Percentiles rank a stretch among this genome's conserved stretches.
phyloP scores from a whole-genome alignment of 2,113 vertebrate genomes.

The Ivindomyrus marchei region DNA sequence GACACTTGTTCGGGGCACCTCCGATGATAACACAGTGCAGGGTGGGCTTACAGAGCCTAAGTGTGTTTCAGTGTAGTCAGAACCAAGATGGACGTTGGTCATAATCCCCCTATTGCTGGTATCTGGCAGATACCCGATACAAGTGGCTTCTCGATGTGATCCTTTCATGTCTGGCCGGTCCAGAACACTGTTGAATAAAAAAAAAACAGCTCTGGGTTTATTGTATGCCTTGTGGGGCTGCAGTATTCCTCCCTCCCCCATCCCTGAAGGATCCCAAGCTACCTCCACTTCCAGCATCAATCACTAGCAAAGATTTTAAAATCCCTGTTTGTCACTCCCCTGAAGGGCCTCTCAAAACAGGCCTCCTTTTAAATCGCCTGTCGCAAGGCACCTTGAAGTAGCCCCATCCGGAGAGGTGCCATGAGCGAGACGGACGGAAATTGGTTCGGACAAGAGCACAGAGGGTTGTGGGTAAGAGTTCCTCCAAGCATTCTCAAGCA shows the following conservation, averaged over 20 bases:
- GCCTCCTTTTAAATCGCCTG: conserved; percentile 18
- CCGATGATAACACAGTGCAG: background rate
- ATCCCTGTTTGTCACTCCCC: background rate
- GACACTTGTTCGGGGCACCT: background rate
- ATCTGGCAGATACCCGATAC: background rate
- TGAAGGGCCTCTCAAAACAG: conserved; percentile 11
- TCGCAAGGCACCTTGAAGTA: conserved; percentile 16
- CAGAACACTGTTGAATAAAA: background rate
- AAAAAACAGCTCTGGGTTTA: background rate
- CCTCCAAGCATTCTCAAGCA: background rate
- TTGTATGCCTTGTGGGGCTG: background rate
- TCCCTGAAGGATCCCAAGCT: background rate
- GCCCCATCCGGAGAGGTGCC: background rate
- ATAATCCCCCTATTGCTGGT: conserved; percentile 19
- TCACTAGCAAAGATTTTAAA: background rate
- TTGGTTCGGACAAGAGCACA: conserved; percentile 18
- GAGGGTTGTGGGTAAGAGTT: background rate
- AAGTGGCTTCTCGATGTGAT: conserved; percentile 9
- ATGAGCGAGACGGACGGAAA: background rate
- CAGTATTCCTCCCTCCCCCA: background rate
- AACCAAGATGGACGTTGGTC: conserved; percentile 16
- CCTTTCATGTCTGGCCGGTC: background rate
- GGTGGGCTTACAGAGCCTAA: background rate
- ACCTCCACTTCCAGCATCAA: background rate
- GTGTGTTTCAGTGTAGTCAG: background rate